Base-by-base conservation (phyloP, 2,113 vertebrate species). In the Pangasianodon gigas region DNA sequence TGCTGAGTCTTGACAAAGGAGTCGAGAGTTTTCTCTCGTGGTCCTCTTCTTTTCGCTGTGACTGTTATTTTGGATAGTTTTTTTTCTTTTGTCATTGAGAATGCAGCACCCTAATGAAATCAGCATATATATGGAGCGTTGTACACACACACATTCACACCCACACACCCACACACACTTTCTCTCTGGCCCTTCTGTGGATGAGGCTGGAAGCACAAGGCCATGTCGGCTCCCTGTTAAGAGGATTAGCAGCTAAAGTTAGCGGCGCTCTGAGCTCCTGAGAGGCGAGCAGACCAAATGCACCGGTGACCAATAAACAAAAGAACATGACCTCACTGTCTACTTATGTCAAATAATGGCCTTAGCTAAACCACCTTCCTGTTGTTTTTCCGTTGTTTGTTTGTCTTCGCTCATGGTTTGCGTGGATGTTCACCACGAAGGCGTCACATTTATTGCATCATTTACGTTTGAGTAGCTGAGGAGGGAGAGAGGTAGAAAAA, bases 251-350 rank as follows among this genome's bases (percentile, higher is more conserved):
- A 80, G 65, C 88, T 85, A 85, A 88, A 48, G 58, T 89, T 60
- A 54, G 88, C 62, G 52, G 48, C 24, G 74, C 54, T 77, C 89
- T 58, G 46, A 41, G 77, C 69, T 89, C 54, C 58, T 41, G 4
- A 58, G 29, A 67, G 75, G 62, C 44, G 8, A 82, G 54, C 46
- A 41, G 62, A 52, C 85, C 90, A 67, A 77, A 86, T 48, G 65
- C 88, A 77, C 75, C 67, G 14, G 75, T 90, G 77, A 88, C 88
- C 91, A 89, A 65, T 86, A 90, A 89, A 91, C 54, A 89, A 92
- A 67, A 54, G 74, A 85, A 86, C 77, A 84, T 91, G 90, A 92
- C 88, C 86, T 92, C 88, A 91, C 58, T 62, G n/a, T 84, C 90
- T 91, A 77, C 75, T 79, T 46, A 91, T 90, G 86, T 84, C 74